Conservation (phyloP, 2,797 vertebrate species). For the Scolopax bukidnonensis region DNA sequence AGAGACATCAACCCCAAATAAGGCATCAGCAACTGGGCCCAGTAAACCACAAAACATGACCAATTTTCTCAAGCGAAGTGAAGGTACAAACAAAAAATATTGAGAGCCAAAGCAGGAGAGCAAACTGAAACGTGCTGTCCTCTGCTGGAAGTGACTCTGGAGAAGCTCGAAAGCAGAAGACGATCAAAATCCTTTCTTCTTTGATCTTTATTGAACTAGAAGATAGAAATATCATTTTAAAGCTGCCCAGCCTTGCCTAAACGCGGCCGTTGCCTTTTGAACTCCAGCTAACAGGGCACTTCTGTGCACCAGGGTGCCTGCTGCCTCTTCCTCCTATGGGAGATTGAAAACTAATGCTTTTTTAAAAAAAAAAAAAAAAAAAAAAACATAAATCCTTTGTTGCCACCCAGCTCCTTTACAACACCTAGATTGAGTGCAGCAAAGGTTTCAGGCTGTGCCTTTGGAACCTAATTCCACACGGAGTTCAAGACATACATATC, state of each 20-base stretch:
- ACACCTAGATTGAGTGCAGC: fast-evolving
- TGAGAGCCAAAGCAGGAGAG: not conserved
- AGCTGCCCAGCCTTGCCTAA: not conserved
- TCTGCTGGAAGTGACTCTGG: conserved; percentile 40
- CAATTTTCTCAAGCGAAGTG: not conserved
- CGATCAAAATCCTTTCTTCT: not conserved
- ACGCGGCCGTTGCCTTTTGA: not conserved
- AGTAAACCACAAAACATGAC: not conserved
- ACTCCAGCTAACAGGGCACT: not conserved
- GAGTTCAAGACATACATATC: not conserved
- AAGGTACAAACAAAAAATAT: not conserved
- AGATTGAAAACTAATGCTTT: not conserved
- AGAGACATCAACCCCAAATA: not conserved
- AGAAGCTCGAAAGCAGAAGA: not conserved
- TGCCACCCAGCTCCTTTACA: not conserved
- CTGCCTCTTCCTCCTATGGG: not conserved
- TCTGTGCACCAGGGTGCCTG: not conserved
- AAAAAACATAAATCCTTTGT: not conserved
- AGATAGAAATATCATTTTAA: not conserved
- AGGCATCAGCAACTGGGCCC: not conserved
- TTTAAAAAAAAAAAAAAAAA: not conserved
- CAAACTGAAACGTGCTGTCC: conserved; percentile 50
- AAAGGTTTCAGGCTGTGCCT: not conserved
- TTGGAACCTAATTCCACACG: fast-evolving
- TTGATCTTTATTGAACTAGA: not conserved